phyloP scores from a whole-genome alignment of 2,113 vertebrate genomes.

The Tauraco erythrolophus region DNA sequence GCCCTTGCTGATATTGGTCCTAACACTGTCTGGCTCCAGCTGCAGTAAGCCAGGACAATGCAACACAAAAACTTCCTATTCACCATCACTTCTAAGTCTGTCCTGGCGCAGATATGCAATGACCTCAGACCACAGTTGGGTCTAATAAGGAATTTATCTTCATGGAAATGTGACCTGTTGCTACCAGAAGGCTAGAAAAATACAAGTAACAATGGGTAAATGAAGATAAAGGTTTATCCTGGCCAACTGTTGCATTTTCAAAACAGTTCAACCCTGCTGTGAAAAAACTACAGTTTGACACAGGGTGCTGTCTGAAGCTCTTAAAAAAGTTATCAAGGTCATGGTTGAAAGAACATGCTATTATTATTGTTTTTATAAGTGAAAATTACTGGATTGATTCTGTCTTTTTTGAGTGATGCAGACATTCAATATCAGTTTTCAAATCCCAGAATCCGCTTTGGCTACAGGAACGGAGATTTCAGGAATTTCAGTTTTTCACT shows the following conservation, averaged over 20 bases:
- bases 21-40: constrained; percentile 85
- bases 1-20: constrained; percentile 78
- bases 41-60: constrained; percentile 79
- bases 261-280: constrained; percentile 41
- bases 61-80: constrained; percentile 91
- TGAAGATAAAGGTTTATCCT: constrained; percentile 75
- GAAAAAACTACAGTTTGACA: constrained; percentile 52
- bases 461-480: neutral
- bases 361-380: neutral
- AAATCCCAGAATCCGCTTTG: neutral
- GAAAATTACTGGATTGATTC: neutral
- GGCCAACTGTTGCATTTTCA: constrained; percentile 63
- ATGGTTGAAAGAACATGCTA: neutral
- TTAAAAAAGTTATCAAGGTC: constrained; percentile 20
- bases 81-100: constrained; percentile 76
- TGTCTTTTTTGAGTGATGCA: neutral
- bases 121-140: constrained; percentile 75
- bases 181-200: constrained; percentile 71
- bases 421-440: neutral
- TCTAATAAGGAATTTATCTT: constrained; percentile 79
- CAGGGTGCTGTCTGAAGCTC: neutral
- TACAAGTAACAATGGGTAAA: constrained; percentile 68
- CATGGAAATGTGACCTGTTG: constrained; percentile 75
- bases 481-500: constrained; percentile 4
- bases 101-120: constrained; percentile 74